Evolutionary conservation across 2,113 vertebrate genomes (phyloP), one percentile per base, ranked within the genome.

Genomic region (Daboia siamensis): DNA sequence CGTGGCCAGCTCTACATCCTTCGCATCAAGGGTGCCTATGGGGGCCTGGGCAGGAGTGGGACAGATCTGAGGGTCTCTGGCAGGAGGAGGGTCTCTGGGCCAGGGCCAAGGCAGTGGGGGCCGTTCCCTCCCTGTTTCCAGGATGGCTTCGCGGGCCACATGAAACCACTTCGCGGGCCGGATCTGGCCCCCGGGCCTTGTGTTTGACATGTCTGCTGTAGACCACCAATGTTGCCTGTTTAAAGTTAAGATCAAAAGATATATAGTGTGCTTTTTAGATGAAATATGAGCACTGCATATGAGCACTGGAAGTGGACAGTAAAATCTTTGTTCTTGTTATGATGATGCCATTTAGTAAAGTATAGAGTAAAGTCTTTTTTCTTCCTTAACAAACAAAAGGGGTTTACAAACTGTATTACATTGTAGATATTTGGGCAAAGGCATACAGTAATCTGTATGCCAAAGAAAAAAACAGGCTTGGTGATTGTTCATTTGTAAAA

Each of bases 401-500:
- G 91, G 87, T 96, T 96, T 95, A 95, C 96, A 94, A 93, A 97
- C 95, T 94, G 29, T 92, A 94, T 93, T 94, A 97, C 95, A 39
- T 80, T 80, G 39, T 8, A 80, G 5, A 74, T 80, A 80, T 6
- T 74, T 39, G 69, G 15, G n/a, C n/a, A 74, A 74, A 39, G n/a
- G 69, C n/a, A 74, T 39, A 33, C 13, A 2, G 6, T 74, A 74
- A 74, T 74, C 15, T 20, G 15, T 96, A 95, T 96, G 86, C 64
- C 95, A 95, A 96, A 95, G 88, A 95, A 95, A 96, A 97, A 94
- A 95, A 95, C 96, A 97, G 92, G 97, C 97, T 98, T 96, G 97
- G 98, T 98, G 98, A 99, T 99, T 98, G 98, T 99, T 99, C 98
- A 98, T 97, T 95, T 95, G 97, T 97, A 95, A 93, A 51, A 98